Evolutionary conservation across 1,140 invertebrate genomes (phyloP).

Genomic region (Panulirus ornatus): DNA sequence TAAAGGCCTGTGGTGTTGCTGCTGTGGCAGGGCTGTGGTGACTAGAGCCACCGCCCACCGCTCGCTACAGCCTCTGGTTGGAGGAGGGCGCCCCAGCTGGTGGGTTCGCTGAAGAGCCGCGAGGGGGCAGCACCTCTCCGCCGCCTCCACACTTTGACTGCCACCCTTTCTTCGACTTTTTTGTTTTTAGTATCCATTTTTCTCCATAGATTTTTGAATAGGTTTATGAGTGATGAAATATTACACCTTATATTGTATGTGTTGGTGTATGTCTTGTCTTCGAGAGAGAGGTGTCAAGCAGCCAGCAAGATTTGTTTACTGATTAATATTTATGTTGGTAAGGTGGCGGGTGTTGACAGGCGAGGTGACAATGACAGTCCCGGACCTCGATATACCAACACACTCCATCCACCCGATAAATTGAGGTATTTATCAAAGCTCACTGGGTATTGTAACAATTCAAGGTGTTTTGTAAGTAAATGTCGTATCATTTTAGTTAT

Average conservation of each 20-base stretch:
- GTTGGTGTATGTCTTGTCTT: constrained; percentile 11
- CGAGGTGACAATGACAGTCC: constrained; percentile 48
- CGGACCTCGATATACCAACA: constrained; percentile 37
- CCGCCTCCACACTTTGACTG: constrained; percentile 20
- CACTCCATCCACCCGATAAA: too few relatives aligned
- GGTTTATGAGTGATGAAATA: too few relatives aligned
- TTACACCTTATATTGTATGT: background rate
- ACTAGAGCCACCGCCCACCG: background rate
- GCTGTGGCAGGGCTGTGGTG: background rate
- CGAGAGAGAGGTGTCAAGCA: background rate
- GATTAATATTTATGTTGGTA: constrained; percentile 49
- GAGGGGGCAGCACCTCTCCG: constrained; percentile 50
- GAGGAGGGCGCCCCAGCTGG: background rate
- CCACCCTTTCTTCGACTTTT: constrained; percentile 58
- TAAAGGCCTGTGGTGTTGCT: background rate
- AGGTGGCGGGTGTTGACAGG: constrained; percentile 37
- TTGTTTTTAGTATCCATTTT: constrained; percentile 31
- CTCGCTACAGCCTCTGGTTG: background rate
- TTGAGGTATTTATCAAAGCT: too few relatives aligned
- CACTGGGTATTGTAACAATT: too few relatives aligned
- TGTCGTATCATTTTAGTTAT: background rate
- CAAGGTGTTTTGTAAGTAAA: too few relatives aligned
- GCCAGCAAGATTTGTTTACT: constrained; percentile 22
- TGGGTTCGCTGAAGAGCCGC: background rate
- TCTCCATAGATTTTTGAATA: background rate